A percentile compares a stretch with the other conserved stretches of the same genome.
These are phyloP conservation scores for Rhodeus uyekii DNA, from an alignment of 2,797 vertebrate species.

Conservation along the genomic window DNA sequence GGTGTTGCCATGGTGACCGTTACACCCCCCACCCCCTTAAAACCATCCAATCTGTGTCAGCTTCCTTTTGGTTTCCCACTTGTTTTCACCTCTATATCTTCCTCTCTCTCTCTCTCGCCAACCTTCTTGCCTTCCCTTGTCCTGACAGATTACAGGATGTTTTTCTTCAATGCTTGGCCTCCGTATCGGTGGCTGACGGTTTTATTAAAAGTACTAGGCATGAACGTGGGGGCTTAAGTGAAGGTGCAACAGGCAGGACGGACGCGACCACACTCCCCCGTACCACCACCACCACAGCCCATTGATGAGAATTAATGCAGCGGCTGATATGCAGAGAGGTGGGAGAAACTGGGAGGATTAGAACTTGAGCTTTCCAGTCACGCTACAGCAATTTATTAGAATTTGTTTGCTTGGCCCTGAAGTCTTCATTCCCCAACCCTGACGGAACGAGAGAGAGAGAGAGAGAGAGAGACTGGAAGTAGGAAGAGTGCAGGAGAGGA, in stretches of 20 bases:
- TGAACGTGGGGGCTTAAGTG: slow-evolving; percentile 43
- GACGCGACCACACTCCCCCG: slow-evolving; percentile 16
- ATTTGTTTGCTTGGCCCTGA: slow-evolving; percentile 76
- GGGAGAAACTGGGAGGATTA: slow-evolving; percentile 42
- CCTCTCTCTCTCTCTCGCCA: slow-evolving; percentile 24
- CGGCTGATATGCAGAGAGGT: slow-evolving; percentile 56
- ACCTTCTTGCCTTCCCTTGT: slow-evolving; percentile 33
- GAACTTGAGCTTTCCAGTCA: slow-evolving; percentile 70
- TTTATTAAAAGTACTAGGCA: slow-evolving; percentile 68
- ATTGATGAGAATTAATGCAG: slow-evolving; percentile 73
- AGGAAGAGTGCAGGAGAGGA: slow-evolving; percentile 29
- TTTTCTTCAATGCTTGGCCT: slow-evolving; percentile 65
- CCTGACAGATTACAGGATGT: slow-evolving; percentile 52
- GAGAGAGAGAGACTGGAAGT: slow-evolving; percentile 44
- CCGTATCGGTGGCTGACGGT: slow-evolving; percentile 67
- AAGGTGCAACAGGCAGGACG: slow-evolving; percentile 55
- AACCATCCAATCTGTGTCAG: slow-evolving; percentile 38
- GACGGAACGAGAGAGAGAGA: slow-evolving; percentile 44
- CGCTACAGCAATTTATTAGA: slow-evolving; percentile 72
- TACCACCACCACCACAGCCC: neutral
- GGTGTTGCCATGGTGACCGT: slow-evolving; percentile 65
- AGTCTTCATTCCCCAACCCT: slow-evolving; percentile 76
- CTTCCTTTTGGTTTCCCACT: slow-evolving; percentile 41
- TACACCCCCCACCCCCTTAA: neutral
- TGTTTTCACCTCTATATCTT: slow-evolving; percentile 25